phyloP scores from a whole-genome alignment of 2,113 vertebrate species.

The Hyaena hyaena region DNA sequence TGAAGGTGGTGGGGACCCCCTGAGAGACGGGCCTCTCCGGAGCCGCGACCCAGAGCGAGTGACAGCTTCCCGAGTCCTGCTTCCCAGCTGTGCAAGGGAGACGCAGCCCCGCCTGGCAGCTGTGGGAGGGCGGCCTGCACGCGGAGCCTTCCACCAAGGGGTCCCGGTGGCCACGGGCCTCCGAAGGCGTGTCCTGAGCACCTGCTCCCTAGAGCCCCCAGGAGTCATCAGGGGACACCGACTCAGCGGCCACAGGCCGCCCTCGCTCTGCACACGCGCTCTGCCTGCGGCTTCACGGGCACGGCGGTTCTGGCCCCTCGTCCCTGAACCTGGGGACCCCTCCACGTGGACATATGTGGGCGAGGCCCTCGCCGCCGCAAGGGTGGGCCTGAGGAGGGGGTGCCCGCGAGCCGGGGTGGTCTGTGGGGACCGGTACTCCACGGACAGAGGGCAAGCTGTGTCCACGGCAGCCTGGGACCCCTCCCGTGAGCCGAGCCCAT shows the following conservation, averaged over 20 bases:
- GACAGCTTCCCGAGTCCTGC: neutral
- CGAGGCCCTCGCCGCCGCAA: neutral
- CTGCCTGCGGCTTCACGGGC: neutral
- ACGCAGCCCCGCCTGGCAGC: accelerated
- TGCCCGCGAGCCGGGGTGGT: neutral
- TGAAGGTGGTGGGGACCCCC: neutral
- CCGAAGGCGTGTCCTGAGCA: accelerated
- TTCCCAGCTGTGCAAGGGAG: neutral
- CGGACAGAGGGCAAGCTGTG: neutral
- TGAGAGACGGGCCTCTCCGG: neutral
- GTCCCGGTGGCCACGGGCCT: accelerated
- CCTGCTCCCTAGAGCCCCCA: neutral
- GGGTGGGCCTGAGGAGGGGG: neutral
- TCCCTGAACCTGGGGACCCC: too few relatives aligned
- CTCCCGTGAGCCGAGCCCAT: neutral
- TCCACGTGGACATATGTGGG: accelerated
- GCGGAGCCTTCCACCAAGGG: accelerated
- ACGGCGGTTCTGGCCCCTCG: too few relatives aligned
- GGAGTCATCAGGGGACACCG: neutral
- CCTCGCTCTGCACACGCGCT: accelerated
- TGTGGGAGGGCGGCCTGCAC: neutral
- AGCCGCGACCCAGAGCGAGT: neutral
- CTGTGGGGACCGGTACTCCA: neutral
- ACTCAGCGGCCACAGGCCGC: accelerated
- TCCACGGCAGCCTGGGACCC: neutral